A percentile compares a stretch with the other conserved stretches of the same genome.
These are phyloP conservation scores for Drosophila antonietae DNA, from an alignment of 2,888 invertebrate genomes.

Conservation along the genomic window DNA sequence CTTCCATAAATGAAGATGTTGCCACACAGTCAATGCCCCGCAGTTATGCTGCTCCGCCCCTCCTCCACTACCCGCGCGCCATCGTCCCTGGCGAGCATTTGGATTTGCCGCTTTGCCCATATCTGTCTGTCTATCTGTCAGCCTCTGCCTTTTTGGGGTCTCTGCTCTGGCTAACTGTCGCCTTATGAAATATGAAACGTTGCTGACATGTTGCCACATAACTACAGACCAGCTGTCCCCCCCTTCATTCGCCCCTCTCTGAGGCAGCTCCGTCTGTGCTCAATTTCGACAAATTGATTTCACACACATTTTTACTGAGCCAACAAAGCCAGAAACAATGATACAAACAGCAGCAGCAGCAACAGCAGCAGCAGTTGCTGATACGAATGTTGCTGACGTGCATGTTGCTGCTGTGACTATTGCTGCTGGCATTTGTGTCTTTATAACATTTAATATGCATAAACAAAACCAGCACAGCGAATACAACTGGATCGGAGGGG, in stretches of 20 bases:
- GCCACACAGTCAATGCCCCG: constrained; percentile 3
- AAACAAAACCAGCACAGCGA: constrained; percentile 60
- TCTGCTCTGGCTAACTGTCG: constrained; percentile 54
- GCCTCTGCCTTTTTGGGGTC: constrained; percentile 23
- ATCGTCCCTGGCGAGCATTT: constrained; percentile 33
- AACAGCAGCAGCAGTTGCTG: constrained; percentile 11
- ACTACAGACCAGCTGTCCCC: constrained; percentile 27
- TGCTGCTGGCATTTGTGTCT: constrained; percentile 68
- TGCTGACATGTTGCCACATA: constrained; percentile 66
- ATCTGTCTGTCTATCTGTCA: constrained; percentile 41
- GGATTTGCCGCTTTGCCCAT: constrained; percentile 37
- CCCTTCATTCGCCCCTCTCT: neutral
- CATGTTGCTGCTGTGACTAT: constrained; percentile 37
- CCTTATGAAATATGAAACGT: constrained; percentile 68
- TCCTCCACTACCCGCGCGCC: neutral
- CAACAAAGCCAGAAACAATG: constrained; percentile 28
- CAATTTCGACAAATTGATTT: constrained; percentile 77
- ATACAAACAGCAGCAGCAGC: constrained; percentile 19
- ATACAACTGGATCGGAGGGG: neutral
- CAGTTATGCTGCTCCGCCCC: neutral
- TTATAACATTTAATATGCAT: constrained; percentile 75
- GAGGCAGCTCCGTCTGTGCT: constrained; percentile 30
- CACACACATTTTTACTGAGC: constrained; percentile 63
- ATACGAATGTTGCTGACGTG: constrained; percentile 38
- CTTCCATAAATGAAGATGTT: constrained; percentile 28